A percentile compares a stretch with the other conserved stretches of the same genome.
Conservation (phyloP, 2,888 invertebrate species). For the Embidobia sp. region DNA sequence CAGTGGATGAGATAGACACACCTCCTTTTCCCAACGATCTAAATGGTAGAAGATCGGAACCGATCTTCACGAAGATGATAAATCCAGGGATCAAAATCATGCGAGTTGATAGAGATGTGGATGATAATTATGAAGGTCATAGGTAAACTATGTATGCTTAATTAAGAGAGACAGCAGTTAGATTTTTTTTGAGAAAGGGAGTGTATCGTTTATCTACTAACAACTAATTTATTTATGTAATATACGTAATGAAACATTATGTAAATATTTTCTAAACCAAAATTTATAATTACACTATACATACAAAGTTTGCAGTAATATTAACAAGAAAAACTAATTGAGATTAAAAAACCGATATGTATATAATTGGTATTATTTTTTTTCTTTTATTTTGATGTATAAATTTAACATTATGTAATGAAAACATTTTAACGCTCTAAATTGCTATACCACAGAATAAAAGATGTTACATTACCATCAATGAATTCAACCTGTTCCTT, state of each 20-base stretch:
- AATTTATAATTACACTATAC: slow-evolving; percentile 4
- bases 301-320: too few relatives aligned
- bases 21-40: slow-evolving; percentile 76
- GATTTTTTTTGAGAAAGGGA: slow-evolving; percentile 52
- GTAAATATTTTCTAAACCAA: slow-evolving; percentile 12
- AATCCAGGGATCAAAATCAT: slow-evolving; percentile 79
- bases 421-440: too few relatives aligned
- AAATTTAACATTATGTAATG: too few relatives aligned
- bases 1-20: slow-evolving; percentile 77
- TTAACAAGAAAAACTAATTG: too few relatives aligned
- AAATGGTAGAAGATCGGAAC: slow-evolving; percentile 66
- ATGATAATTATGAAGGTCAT: slow-evolving; percentile 73
- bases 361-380: too few relatives aligned
- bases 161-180: slow-evolving; percentile 7
- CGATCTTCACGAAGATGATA: slow-evolving; percentile 75
- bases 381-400: too few relatives aligned
- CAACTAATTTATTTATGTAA: slow-evolving; percentile 4
- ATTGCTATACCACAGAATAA: too few relatives aligned
- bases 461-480: too few relatives aligned
- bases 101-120: slow-evolving; percentile 77
- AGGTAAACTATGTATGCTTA: slow-evolving; percentile 68
- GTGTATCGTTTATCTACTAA: slow-evolving; percentile 56
- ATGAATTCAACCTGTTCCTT: too few relatives aligned
- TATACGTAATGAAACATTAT: slow-evolving; percentile 57
- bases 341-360: too few relatives aligned